Percentiles rank a stretch among this genome's conserved stretches.
phyloP scores from a whole-genome alignment of 1,140 invertebrate genomes.

The Drosophila arizonae region DNA sequence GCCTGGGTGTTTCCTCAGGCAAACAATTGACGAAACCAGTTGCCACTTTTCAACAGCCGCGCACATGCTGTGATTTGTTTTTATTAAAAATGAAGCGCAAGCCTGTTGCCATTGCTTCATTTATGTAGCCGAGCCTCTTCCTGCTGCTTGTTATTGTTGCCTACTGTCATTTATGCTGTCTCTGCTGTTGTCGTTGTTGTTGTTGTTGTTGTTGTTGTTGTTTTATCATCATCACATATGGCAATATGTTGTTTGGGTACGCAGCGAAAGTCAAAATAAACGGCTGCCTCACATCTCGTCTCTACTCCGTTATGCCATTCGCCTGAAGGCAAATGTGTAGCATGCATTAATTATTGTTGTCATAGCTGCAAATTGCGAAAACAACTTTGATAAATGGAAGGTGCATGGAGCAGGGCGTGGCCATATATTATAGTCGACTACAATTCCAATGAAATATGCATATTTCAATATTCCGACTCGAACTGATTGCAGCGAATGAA shows the following conservation, averaged over 20 bases:
- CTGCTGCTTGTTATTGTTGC: slow-evolving; percentile 18
- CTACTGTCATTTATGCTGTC: background rate
- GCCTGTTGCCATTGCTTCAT: slow-evolving; percentile 23
- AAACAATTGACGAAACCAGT: slow-evolving; percentile 28
- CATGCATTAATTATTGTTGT: slow-evolving; percentile 64
- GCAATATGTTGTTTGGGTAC: slow-evolving; percentile 9
- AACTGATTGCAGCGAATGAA: too few relatives aligned
- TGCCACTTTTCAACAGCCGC: slow-evolving; percentile 22
- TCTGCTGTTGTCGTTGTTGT: slow-evolving; percentile 12
- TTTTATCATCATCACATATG: slow-evolving; percentile 24
- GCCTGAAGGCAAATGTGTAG: slow-evolving; percentile 43
- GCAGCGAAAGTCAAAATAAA: background rate
- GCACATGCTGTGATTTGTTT: slow-evolving; percentile 49
- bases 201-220: slow-evolving; percentile 29
- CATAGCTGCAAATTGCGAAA: slow-evolving; percentile 47
- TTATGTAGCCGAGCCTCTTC: background rate
- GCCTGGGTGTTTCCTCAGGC: slow-evolving; percentile 8
- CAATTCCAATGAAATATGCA: background rate
- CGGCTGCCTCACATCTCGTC: slow-evolving; percentile 11
- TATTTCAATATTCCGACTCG: too few relatives aligned
- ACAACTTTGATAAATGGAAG: slow-evolving; percentile 26
- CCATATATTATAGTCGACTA: background rate
- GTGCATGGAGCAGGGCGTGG: background rate
- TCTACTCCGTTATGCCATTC: background rate
- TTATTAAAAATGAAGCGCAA: slow-evolving; percentile 46